Conservation (phyloP, 2,888 invertebrate species). For the Yponomeuta malinellus region DNA sequence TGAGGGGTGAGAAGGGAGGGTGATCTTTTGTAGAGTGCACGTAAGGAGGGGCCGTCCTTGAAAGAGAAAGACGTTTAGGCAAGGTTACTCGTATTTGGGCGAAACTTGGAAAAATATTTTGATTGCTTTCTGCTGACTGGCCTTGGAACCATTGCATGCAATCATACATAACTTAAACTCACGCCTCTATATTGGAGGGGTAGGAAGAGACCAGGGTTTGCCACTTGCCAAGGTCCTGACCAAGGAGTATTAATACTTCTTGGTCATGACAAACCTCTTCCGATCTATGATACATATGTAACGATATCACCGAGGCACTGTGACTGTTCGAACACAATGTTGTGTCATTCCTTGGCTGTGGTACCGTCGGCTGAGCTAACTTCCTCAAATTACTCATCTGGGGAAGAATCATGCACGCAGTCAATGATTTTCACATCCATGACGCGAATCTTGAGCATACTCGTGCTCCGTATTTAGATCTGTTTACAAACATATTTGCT, state of each 20-base stretch:
- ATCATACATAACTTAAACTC: neutral
- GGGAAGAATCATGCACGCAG: neutral
- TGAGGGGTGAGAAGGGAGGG: neutral
- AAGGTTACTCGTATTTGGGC: conserved; percentile 39
- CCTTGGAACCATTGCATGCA: neutral
- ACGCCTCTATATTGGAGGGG: too few relatives aligned
- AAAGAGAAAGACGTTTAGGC: conserved; percentile 38
- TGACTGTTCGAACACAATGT: too few relatives aligned
- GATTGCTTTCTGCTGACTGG: neutral
- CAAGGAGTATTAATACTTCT: too few relatives aligned
- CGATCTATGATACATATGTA: too few relatives aligned
- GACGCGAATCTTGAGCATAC: neutral
- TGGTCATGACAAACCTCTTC: too few relatives aligned
- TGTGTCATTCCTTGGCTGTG: neutral
- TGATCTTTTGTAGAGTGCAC: conserved; percentile 33
- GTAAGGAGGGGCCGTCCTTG: conserved; percentile 45
- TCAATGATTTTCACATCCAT: neutral
- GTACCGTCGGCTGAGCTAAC: neutral
- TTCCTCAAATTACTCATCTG: neutral
- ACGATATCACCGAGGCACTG: too few relatives aligned
- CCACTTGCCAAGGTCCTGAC: too few relatives aligned
- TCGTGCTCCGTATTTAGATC: neutral
- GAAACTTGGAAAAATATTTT: conserved; percentile 1
- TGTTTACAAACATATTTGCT: neutral
- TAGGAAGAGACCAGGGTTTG: too few relatives aligned